Percentiles rank a stretch among this genome's conserved stretches.
Evolutionary conservation across 2,797 vertebrate species (phyloP).

Genomic region (Onychomys torridus): DNA sequence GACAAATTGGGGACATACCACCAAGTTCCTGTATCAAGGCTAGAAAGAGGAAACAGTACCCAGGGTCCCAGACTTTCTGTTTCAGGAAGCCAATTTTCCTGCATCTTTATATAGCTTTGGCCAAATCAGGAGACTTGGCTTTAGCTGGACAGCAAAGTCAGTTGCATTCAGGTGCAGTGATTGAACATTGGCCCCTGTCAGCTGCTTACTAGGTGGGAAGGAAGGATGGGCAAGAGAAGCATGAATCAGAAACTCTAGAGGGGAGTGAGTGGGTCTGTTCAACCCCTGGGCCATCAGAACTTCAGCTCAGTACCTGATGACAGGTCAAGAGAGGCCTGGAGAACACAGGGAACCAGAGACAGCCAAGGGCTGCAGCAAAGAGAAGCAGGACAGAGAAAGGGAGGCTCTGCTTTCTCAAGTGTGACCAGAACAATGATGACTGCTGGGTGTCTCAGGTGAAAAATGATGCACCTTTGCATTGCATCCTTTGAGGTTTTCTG

Average conservation of each 20-base stretch:
- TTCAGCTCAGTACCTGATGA: neutral
- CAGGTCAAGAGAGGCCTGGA: neutral
- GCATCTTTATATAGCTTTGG: neutral
- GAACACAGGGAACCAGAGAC: neutral
- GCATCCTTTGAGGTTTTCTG: neutral
- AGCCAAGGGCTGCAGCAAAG: neutral
- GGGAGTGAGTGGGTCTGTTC: rapidly evolving
- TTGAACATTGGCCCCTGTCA: neutral
- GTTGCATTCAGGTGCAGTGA: neutral
- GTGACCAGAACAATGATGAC: neutral
- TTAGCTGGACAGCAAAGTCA: neutral
- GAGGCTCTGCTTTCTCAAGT: neutral
- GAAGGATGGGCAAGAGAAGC: neutral
- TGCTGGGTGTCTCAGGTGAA: neutral
- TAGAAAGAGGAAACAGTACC: neutral
- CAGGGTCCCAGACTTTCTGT: neutral
- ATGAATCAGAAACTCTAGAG: neutral
- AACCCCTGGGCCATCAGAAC: neutral
- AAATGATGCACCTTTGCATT: neutral
- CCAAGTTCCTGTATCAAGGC: neutral
- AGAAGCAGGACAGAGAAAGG: rapidly evolving
- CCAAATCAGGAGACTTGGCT: neutral
- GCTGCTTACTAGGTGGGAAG: neutral
- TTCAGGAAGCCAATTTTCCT: neutral
- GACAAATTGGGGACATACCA: neutral